Conservation (phyloP, 2,888 invertebrate genomes). For the Nephrotoma guestfalica region DNA sequence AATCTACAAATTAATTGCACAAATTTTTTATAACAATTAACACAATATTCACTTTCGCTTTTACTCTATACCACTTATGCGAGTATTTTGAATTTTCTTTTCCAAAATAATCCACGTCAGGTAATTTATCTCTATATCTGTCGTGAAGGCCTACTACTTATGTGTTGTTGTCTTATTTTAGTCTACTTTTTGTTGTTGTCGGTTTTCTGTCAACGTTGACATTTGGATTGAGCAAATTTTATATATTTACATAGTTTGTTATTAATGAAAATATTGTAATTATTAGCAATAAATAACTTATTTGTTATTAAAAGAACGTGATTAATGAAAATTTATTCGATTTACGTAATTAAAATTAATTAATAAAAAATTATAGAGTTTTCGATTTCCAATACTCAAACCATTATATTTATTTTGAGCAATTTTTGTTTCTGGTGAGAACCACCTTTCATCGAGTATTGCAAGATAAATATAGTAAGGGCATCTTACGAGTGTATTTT, state of each 20-base stretch:
- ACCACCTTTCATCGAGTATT: neutral
- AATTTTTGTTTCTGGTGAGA: neutral
- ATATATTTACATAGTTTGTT: neutral
- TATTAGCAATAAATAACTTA: too few species aligned
- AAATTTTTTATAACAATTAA: neutral
- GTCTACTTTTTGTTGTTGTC: neutral
- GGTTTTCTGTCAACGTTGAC: constrained; percentile 12
- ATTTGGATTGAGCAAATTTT: constrained; percentile 8
- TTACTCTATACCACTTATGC: neutral
- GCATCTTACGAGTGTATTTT: too few species aligned
- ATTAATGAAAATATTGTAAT: too few species aligned
- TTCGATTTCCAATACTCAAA: neutral
- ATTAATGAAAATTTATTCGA: too few species aligned
- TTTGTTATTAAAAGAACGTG: too few species aligned
- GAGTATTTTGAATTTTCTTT: neutral
- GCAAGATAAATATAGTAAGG: too few species aligned
- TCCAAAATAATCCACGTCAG: constrained; percentile 12
- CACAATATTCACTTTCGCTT: neutral
- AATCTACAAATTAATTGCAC: neutral
- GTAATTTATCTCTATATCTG: constrained; percentile 3
- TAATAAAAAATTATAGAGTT: neutral
- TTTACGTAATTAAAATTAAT: too few species aligned
- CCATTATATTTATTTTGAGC: neutral
- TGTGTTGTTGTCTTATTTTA: neutral
- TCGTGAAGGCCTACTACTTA: neutral